Conservation (phyloP, 2,797 vertebrate genomes). For the Borostomias antarcticus region DNA sequence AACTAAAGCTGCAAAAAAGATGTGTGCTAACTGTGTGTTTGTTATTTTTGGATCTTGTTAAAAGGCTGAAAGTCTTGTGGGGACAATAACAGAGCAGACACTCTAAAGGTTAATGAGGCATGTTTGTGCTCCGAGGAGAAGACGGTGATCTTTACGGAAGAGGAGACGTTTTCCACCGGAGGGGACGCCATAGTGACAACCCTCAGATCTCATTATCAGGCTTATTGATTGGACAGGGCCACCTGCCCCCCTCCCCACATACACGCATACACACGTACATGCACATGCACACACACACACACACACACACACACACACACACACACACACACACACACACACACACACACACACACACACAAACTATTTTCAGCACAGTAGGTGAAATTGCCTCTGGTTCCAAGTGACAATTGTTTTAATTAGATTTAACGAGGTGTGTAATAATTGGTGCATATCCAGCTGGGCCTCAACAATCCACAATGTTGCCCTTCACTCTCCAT, state of each 20-base stretch:
- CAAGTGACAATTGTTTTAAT: constrained; percentile 60
- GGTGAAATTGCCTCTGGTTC: constrained; percentile 62
- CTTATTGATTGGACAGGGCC: constrained; percentile 77
- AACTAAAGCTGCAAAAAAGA: too few relatives aligned
- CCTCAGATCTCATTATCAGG: constrained; percentile 79
- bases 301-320: constrained; percentile 17
- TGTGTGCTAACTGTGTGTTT: too few relatives aligned
- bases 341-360: constrained; percentile 17
- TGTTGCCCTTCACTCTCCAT: constrained; percentile 33
- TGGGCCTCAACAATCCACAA: constrained; percentile 29
- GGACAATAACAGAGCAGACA: too few relatives aligned
- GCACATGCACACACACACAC: neutral
- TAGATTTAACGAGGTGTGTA: constrained; percentile 48
- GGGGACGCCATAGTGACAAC: constrained; percentile 65
- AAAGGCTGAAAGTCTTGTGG: constrained; percentile 43
- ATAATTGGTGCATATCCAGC: constrained; percentile 43
- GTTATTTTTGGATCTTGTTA: too few relatives aligned
- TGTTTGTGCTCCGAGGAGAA: constrained; percentile 48
- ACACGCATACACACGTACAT: neutral
- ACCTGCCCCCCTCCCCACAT: constrained; percentile 56
- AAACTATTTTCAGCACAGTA: constrained; percentile 14
- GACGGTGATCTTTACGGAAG: constrained; percentile 68
- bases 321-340: constrained; percentile 12
- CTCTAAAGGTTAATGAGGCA: constrained; percentile 76
- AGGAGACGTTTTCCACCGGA: constrained; percentile 50